Evolutionary conservation across 2,888 invertebrate species (phyloP).

Genomic region (Omphaloscelis lunosa): DNA sequence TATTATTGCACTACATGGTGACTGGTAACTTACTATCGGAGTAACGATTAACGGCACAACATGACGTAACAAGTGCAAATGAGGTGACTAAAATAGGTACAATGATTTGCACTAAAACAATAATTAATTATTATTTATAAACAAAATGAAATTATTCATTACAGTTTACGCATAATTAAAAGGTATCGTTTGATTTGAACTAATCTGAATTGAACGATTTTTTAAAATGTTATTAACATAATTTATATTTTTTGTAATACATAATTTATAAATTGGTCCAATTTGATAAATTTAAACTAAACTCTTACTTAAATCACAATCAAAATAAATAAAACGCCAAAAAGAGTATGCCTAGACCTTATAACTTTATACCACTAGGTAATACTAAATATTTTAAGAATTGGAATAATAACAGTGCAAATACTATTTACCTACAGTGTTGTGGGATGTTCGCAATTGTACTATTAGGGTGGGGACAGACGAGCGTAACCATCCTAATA

Average conservation of each 20-base stretch:
- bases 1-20: slow-evolving; percentile 69
- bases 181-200: slow-evolving; percentile 14
- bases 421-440: slow-evolving; percentile 29
- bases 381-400: slow-evolving; percentile 22
- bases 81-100: slow-evolving; percentile 31
- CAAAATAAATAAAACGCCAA: slow-evolving; percentile 51
- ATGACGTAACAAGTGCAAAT: slow-evolving; percentile 38
- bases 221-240: slow-evolving; percentile 34
- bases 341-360: slow-evolving; percentile 33
- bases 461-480: slow-evolving; percentile 10
- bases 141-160: slow-evolving; percentile 28
- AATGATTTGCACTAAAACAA: slow-evolving; percentile 44
- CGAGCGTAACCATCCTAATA: slow-evolving; percentile 1
- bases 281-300: slow-evolving; percentile 46
- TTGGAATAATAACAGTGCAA: slow-evolving; percentile 40
- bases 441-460: slow-evolving; percentile 7
- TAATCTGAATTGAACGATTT: slow-evolving; percentile 6
- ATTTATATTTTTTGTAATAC: slow-evolving; percentile 11
- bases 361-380: background rate
- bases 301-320: slow-evolving; percentile 46
- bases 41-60: slow-evolving; percentile 45
- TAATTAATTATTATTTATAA: slow-evolving; percentile 25
- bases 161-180: slow-evolving; percentile 22
- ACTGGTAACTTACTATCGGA: slow-evolving; percentile 68
- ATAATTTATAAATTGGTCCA: slow-evolving; percentile 61